Evolutionary conservation across 1,140 invertebrate species (phyloP).

Genomic region (Melipona quadrifasciata): DNA sequence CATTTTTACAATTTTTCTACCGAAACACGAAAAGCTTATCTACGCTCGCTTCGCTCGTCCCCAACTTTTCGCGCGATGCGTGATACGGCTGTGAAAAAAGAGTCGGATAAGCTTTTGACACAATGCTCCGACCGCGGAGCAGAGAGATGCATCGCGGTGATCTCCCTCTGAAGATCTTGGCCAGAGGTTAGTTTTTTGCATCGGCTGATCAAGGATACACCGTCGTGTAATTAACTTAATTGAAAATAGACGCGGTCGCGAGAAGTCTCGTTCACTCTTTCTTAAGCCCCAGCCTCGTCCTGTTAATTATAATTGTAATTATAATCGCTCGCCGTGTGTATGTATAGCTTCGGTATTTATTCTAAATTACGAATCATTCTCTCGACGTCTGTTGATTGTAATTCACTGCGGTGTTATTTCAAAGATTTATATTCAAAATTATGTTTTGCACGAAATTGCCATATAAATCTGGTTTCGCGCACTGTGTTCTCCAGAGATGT

Average conservation of each 20-base stretch:
- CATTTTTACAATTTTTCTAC: slow-evolving; percentile 1
- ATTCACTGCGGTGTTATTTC: no score
- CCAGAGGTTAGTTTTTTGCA: neutral
- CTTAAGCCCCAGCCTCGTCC: no score
- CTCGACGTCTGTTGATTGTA: no score
- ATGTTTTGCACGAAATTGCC: no score
- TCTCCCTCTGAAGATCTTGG: neutral
- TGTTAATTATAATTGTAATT: no score
- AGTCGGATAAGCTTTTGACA: neutral
- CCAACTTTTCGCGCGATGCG: neutral
- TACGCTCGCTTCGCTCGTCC: neutral
- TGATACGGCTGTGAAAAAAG: neutral
- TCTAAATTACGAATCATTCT: no score
- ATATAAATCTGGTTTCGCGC: no score
- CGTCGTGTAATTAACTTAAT: neutral
- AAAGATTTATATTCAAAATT: no score
- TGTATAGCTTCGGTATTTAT: no score
- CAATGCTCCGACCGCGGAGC: neutral
- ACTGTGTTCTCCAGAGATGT: no score
- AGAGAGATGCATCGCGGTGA: neutral
- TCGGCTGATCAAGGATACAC: neutral
- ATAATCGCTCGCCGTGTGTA: no score
- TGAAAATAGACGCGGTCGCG: neutral
- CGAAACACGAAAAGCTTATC: neutral
- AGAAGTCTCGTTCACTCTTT: no score